Conservation (phyloP, 2,797 vertebrate genomes). For the Cetoscarus ocellatus region DNA sequence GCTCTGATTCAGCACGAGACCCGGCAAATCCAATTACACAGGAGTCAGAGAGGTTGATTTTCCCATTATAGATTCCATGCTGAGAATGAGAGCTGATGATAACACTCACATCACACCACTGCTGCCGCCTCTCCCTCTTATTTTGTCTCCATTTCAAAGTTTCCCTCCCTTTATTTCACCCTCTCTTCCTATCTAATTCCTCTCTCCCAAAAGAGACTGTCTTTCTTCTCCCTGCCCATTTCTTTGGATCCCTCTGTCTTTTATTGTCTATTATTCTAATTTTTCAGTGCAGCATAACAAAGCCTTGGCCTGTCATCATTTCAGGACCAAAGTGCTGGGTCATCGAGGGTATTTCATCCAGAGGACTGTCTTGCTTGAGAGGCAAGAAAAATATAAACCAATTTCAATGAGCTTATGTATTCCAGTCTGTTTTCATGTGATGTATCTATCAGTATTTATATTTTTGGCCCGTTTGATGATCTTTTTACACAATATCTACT, state of each 20-base stretch:
- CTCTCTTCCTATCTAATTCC: constrained; percentile 77
- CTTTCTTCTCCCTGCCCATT: constrained; percentile 66
- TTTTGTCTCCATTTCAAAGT: constrained; percentile 71
- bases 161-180: constrained; percentile 67
- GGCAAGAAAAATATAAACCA: not conserved
- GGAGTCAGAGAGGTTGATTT: constrained; percentile 90
- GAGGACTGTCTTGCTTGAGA: constrained; percentile 22
- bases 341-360: constrained; percentile 49
- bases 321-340: constrained; percentile 54
- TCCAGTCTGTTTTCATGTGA: not conserved
- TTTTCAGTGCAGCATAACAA: constrained; percentile 71
- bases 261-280: constrained; percentile 76
- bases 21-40: constrained; percentile 91
- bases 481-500: not conserved
- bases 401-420: not conserved
- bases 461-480: not conserved
- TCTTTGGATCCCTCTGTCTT: constrained; percentile 68
- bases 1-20: constrained; percentile 89
- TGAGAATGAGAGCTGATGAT: constrained; percentile 84
- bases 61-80: constrained; percentile 88
- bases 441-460: constrained; percentile 2
- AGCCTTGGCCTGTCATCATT: constrained; percentile 66
- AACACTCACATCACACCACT: constrained; percentile 82
- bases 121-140: constrained; percentile 63
- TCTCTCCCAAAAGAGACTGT: constrained; percentile 57